Evolutionary conservation across 2,797 vertebrate genomes (phyloP).

Genomic region (Fratercula arctica): DNA sequence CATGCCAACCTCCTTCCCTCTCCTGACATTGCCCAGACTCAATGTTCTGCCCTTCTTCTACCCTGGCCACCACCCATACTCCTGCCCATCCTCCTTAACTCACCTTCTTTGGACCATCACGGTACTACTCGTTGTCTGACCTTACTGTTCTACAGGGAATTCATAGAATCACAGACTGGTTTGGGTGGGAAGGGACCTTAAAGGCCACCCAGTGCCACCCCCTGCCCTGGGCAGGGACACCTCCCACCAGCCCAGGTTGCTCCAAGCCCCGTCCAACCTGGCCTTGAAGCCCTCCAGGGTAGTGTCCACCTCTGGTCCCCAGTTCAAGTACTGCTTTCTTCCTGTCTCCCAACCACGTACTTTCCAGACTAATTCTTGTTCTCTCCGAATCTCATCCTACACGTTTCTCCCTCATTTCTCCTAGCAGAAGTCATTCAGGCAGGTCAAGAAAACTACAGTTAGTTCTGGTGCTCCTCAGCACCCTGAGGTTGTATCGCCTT

Average conservation of each 20-base stretch:
- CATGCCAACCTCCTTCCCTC: not conserved
- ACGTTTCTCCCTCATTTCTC: accelerated
- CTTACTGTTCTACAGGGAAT: not conserved
- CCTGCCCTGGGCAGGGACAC: not conserved
- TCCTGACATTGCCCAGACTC: not conserved
- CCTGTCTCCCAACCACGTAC: not conserved
- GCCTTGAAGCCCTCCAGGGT: not conserved
- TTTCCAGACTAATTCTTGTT: not conserved
- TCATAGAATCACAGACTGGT: not conserved
- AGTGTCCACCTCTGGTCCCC: not conserved
- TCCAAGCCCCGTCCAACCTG: not conserved
- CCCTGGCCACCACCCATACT: not conserved
- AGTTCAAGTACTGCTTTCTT: not conserved
- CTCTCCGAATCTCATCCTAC: not conserved
- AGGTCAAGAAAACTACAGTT: not conserved
- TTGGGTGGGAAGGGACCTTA: not conserved
- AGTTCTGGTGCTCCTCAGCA: not conserved
- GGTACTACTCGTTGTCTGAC: accelerated
- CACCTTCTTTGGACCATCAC: not conserved
- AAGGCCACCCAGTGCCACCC: not conserved
- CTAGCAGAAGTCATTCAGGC: not conserved
- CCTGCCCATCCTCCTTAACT: not conserved
- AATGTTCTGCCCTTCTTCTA: not conserved
- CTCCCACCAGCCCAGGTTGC: not conserved
- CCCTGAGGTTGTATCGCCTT: accelerated